These are phyloP conservation scores for Drosophila sordidula DNA, from an alignment of 2,888 invertebrate genomes.

Conservation along the genomic window DNA sequence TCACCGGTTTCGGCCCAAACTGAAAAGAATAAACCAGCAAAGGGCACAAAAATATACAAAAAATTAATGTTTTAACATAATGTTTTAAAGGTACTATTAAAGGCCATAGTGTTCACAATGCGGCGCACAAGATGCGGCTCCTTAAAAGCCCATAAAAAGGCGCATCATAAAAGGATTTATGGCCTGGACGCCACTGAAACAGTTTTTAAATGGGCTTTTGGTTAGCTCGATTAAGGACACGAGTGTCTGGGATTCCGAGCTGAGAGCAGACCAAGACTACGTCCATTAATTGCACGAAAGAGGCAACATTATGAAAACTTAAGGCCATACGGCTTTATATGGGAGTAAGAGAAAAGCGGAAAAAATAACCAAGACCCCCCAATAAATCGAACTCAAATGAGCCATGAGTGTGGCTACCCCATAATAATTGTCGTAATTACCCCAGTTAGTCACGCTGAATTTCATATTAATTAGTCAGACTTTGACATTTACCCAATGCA, in stretches of 20 bases:
- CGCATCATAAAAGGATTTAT: slow-evolving; percentile 84
- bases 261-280: slow-evolving; percentile 35
- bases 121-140: slow-evolving; percentile 43
- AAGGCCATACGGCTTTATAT: not conserved
- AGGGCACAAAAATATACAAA: slow-evolving; percentile 67
- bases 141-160: slow-evolving; percentile 82
- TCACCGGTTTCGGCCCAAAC: slow-evolving; percentile 96
- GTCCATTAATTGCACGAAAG: slow-evolving; percentile 56
- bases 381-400: slow-evolving; percentile 62
- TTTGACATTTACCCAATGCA: slow-evolving; percentile 51
- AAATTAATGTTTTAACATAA: slow-evolving; percentile 81
- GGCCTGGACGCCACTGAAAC: slow-evolving; percentile 38
- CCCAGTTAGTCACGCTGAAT: slow-evolving; percentile 70
- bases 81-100: slow-evolving; percentile 37
- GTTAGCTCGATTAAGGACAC: slow-evolving; percentile 72
- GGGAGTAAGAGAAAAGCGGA: slow-evolving; percentile 1
- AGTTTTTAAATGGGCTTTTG: slow-evolving; percentile 73
- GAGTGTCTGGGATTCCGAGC: slow-evolving; percentile 33
- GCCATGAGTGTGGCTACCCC: slow-evolving; percentile 32
- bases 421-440: slow-evolving; percentile 54
- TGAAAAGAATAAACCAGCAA: slow-evolving; percentile 87
- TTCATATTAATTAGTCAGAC: slow-evolving; percentile 69
- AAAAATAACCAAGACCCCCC: not conserved
- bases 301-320: slow-evolving; percentile 39
- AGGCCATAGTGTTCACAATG: slow-evolving; percentile 1